Evolutionary conservation across 2,888 invertebrate genomes (phyloP).

Genomic region (Saturnia japonica): DNA sequence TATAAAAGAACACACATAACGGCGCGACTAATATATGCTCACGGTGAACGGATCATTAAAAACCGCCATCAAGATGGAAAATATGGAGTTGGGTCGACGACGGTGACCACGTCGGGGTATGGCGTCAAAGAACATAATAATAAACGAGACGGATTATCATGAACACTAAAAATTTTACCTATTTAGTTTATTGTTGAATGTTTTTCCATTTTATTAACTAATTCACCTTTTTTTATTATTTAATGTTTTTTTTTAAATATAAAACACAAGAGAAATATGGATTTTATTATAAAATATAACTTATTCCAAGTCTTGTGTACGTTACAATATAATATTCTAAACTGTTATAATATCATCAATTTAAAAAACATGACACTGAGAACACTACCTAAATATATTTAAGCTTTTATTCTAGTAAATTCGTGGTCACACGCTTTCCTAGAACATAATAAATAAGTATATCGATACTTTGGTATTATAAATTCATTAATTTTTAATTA

Average conservation of each 20-base stretch:
- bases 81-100: conserved; percentile 35
- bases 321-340: neutral
- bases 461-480: neutral
- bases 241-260: neutral
- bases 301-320: neutral
- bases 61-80: conserved; percentile 61
- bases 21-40: conserved; percentile 16
- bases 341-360: neutral
- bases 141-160: neutral
- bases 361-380: neutral
- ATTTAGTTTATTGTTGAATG: neutral
- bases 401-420: neutral
- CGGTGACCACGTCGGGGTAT: conserved; percentile 40
- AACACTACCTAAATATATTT: neutral
- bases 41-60: conserved; percentile 66
- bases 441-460: neutral
- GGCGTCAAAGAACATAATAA: conserved; percentile 37
- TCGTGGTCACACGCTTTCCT: neutral
- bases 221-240: neutral
- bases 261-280: neutral
- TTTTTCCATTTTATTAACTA: neutral
- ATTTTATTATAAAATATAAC: neutral
- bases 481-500: conserved; percentile 2
- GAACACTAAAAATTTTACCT: neutral
- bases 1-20: conserved; percentile 42